Conservation (phyloP, 2,113 vertebrate genomes). For the Crotalus viridis region DNA sequence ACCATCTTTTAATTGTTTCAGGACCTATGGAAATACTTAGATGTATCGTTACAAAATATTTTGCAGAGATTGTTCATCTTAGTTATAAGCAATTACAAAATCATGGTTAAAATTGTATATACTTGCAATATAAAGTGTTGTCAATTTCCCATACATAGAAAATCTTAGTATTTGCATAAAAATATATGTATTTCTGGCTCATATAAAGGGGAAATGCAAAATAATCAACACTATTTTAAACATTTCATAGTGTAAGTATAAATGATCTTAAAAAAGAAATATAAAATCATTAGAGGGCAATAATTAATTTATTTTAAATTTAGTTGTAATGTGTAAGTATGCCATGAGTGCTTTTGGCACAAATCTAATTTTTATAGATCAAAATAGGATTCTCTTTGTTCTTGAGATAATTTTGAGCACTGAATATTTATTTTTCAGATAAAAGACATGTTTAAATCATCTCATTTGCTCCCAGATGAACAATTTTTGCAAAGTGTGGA, state of each 20-base stretch:
- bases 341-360: background rate
- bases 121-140: background rate
- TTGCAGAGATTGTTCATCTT: background rate
- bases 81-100: background rate
- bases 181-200: background rate
- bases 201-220: background rate
- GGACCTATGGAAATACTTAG: conserved; percentile 52
- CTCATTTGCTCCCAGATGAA: conserved; percentile 20
- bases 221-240: background rate
- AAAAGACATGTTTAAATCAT: background rate
- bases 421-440: background rate
- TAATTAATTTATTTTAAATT: background rate
- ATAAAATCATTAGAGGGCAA: background rate
- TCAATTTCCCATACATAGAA: background rate
- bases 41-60: conserved; percentile 27
- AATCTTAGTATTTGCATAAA: background rate
- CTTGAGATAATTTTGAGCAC: background rate
- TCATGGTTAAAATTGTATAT: background rate
- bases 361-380: background rate
- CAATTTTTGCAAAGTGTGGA: background rate
- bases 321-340: background rate
- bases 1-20: conserved; percentile 64
- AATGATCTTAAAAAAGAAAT: background rate
- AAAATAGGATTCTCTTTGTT: background rate
- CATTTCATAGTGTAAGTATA: background rate